Evolutionary conservation across 1,140 invertebrate species (phyloP).

Genomic region (Notospermus geniculatus): DNA sequence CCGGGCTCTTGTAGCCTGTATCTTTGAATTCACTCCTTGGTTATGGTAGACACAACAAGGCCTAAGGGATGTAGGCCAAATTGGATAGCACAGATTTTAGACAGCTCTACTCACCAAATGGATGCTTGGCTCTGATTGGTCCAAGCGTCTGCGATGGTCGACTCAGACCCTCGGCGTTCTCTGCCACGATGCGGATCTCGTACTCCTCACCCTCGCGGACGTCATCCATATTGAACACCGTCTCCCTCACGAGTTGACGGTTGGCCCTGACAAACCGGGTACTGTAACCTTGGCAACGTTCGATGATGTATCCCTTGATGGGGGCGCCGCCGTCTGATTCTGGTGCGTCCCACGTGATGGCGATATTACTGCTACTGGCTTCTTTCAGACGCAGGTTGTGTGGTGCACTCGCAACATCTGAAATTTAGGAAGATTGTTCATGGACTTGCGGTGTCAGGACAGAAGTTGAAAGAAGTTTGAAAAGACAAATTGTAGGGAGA

Average conservation of each 20-base stretch:
- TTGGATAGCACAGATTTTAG: too few relatives aligned
- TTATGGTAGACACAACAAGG: too few relatives aligned
- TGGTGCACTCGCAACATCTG: constrained; percentile 43
- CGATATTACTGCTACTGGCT: constrained; percentile 39
- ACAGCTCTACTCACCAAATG: constrained; percentile 24
- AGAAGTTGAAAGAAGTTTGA: too few relatives aligned
- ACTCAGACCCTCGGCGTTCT: constrained; percentile 84
- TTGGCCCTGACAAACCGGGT: constrained; percentile 61
- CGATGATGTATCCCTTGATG: constrained; percentile 85
- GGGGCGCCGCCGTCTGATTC: constrained; percentile 96
- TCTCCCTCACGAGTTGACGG: constrained; percentile 30
- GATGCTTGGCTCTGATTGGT: constrained; percentile 22
- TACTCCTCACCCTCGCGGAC: constrained; percentile 92
- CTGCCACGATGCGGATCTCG: constrained; percentile 88
- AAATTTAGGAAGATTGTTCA: constrained; percentile 13
- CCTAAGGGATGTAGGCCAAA: too few relatives aligned
- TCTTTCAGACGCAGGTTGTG: constrained; percentile 36
- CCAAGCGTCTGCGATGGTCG: constrained; percentile 63
- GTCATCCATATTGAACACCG: constrained; percentile 42
- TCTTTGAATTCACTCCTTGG: too few relatives aligned
- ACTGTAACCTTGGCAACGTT: constrained; percentile 70
- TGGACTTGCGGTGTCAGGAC: too few relatives aligned
- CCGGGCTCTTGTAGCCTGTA: too few relatives aligned
- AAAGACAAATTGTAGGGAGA: too few relatives aligned
- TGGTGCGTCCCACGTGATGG: constrained; percentile 81